These are phyloP conservation scores for Pongo abelii DNA, from an alignment of 2,113 vertebrate species.

Conservation along the genomic window DNA sequence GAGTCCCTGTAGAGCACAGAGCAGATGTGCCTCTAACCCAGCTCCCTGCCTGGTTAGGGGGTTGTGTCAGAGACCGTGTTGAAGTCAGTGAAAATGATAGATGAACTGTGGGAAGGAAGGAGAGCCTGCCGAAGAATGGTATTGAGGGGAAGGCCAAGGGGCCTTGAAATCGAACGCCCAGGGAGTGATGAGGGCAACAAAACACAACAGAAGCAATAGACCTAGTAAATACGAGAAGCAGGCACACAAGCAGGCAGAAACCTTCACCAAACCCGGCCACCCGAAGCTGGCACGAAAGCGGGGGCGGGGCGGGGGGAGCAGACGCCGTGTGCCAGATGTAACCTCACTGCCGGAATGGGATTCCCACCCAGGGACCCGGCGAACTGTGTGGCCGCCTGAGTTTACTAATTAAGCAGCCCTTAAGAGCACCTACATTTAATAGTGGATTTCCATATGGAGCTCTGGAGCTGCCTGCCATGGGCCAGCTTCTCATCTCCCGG, in stretches of 20 bases:
- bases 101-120: background rate
- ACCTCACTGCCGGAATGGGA: background rate
- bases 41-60: constrained; percentile 57
- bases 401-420: constrained; percentile 71
- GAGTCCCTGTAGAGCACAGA: constrained; percentile 69
- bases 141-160: too few relatives aligned
- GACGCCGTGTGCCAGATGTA: background rate
- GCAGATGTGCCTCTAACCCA: constrained; percentile 67
- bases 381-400: constrained; percentile 31
- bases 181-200: background rate
- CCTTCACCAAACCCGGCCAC: background rate
- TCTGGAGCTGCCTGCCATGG: constrained; percentile 26
- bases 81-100: background rate
- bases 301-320: rapidly evolving
- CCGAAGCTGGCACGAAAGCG: background rate
- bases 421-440: constrained; percentile 46
- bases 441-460: background rate
- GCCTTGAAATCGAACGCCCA: background rate
- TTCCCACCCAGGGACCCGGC: constrained; percentile 16
- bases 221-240: background rate
- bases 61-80: background rate
- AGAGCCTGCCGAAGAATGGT: background rate
- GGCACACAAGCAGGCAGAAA: background rate
- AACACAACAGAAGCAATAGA: background rate
- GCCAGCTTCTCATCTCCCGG: background rate